Base-by-base conservation (phyloP, 2,113 vertebrate species). In the Oryzias javanicus region DNA sequence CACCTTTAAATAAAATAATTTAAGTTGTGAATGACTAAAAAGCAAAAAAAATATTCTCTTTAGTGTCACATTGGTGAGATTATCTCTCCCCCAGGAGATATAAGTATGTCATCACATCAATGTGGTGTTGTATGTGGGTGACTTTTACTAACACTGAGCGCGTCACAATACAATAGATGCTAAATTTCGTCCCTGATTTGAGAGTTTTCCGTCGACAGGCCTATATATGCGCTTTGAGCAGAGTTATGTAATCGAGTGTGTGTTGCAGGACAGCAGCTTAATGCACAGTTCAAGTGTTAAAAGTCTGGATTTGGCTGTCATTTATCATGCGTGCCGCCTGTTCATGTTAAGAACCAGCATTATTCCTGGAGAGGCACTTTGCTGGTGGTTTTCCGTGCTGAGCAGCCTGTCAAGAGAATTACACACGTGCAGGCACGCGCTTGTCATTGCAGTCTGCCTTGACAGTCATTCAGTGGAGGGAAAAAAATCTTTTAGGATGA, bases 241-340 rank as follows among this genome's bases (percentile, higher is more conserved):
- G 24, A 80, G 49, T 86, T 87, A 85, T 54, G 61, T 86, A 90
- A 89, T 45, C 16, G 4, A 35, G 61, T 67, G 41, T 53, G 57
- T 50, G 41, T 72, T 52, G 67, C 27, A 3, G 62, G 71, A 74
- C 72, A 85, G 72, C 74, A 2, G 25, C 49, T 86, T 79, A 81
- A 83, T 77, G 72, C 67, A 70, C 68, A 84, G 58, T 73, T 72
- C 71, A 79, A 83, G 72, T 73, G 82, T 49, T 66, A 52, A 76
- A 78, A 86, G 66, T 81, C 13, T 40, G 59, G 81, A 75, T 81
- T 74, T 89, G 69, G 27, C 65, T 68, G 57, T 50, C 20, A 45
- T 19, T 24, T 57, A 67, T 60, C 44, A 42, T 54, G 55, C 67
- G 58, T 69, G 52, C 29, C 71, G 58, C 49, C 16, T 65, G 17